Conservation (phyloP, 2,113 vertebrate species). For the Cebus imitator region DNA sequence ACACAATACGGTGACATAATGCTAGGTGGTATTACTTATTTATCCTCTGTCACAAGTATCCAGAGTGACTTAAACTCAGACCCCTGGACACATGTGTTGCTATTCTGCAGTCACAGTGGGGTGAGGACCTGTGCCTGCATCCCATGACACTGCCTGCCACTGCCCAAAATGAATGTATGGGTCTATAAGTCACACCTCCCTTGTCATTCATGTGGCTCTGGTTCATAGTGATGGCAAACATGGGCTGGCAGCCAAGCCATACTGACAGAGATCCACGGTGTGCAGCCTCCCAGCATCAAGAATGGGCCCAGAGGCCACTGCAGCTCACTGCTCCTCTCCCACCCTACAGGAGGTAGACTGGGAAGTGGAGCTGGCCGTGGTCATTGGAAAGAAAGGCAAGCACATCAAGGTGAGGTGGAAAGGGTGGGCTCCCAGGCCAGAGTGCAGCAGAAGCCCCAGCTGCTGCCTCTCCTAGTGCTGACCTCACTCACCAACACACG, state of each 20-base stretch:
- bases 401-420: constrained; percentile 87
- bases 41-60: not conserved
- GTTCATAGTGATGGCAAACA: not conserved
- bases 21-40: not conserved
- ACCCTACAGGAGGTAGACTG: constrained; percentile 93
- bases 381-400: constrained; percentile 93
- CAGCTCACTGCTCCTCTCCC: not conserved
- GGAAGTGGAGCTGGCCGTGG: constrained; percentile 95
- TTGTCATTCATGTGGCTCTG: not conserved
- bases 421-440: not conserved
- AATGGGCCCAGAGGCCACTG: not conserved
- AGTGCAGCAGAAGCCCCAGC: not conserved
- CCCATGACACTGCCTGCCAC: not conserved
- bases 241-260: not conserved
- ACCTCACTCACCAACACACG: not conserved
- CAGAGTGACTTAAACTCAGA: not conserved
- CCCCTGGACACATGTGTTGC: not conserved
- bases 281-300: not conserved
- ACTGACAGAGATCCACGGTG: not conserved
- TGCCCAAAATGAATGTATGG: not conserved
- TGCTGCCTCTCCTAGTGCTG: too few species aligned
- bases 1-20: not conserved
- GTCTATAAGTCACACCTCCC: not conserved
- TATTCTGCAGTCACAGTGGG: not conserved
- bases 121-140: not conserved